Evolutionary conservation across 1,140 invertebrate species (phyloP), one percentile per base, ranked within the genome.

Genomic region (Heterodera schachtii): DNA sequence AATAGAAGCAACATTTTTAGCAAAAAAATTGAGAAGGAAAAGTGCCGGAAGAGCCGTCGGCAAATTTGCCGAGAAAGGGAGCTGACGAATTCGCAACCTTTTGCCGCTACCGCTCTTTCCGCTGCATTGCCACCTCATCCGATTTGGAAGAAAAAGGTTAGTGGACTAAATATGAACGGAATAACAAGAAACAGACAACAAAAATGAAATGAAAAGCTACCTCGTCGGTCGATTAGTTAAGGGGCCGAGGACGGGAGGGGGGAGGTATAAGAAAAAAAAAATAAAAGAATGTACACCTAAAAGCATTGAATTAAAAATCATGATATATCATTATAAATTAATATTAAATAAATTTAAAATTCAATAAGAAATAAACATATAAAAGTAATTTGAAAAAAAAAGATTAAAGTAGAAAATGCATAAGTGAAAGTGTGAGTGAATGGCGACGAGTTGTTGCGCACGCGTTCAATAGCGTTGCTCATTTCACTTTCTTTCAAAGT

Each of bases 1-100:
- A 78, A 78, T 41, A 8, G 64, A 60, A 1, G 52, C 21, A 16
- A 78, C 64, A 31, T 78, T 60, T 43, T 78, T 43, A 60, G 47
- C 67, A 9, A 46, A 64, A 78, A 67, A 19, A 2, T 64, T n/a
- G 9, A 69, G 57, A 46, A 78, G 60, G 21, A 66, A 31, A 44
- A 78, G 19, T 11, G 19, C 9, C 69, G 69, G 31, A 43, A 11
- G 31, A 3, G 69, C 2, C 7, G 4, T 71, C n/a, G 44, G 9
- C 69, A 71, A 71, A 71, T 71, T 71, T 71, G 69, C 21, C 31
- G 31, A 9, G 9, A 71, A 71, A 11, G 49, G 0, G 11, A 52
- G 49, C 16, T 0, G 31, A 41, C 31, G 21, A 43, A 43, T n/a
- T 41, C 44, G 8, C 31, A 43, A 11, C 13, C 9, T 19, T 31